Evolutionary conservation across 2,888 invertebrate genomes (phyloP).

Genomic region (Tenodera sinensis): DNA sequence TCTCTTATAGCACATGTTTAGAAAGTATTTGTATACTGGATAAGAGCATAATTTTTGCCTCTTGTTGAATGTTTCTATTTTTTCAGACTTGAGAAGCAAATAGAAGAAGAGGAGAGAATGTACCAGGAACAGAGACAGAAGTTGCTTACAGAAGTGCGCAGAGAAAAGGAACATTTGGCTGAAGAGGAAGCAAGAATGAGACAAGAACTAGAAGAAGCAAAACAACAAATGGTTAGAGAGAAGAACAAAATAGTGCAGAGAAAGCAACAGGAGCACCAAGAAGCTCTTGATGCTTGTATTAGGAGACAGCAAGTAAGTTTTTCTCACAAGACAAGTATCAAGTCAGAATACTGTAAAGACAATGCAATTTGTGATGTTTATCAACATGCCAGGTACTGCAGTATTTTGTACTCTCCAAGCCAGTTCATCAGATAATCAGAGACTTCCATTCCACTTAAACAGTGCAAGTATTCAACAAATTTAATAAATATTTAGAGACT

Average conservation of each 20-base stretch:
- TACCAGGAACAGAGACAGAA: constrained; percentile 55
- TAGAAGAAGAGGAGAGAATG: constrained; percentile 52
- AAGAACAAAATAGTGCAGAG: constrained; percentile 45
- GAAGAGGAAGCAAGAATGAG: constrained; percentile 13
- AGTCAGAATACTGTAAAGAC: no score
- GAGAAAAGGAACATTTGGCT: constrained; percentile 46
- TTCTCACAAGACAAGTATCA: background rate
- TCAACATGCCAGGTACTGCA: no score
- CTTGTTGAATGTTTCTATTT: background rate
- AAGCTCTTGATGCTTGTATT: constrained; percentile 49
- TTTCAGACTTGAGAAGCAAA: constrained; percentile 51
- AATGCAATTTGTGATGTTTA: no score
- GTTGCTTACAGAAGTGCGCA: constrained; percentile 48
- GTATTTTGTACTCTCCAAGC: no score
- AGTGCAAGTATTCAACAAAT: no score
- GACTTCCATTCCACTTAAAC: no score
- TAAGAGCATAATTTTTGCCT: no score
- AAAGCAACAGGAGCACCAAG: constrained; percentile 50
- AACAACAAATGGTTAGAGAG: constrained; percentile 30
- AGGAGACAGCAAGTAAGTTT: constrained; percentile 43
- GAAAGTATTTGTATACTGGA: no score
- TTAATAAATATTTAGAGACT: no score
- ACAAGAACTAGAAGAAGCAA: constrained; percentile 35
- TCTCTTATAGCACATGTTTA: no score
- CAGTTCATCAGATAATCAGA: no score